Evolutionary conservation across 2,797 vertebrate genomes (phyloP).

Genomic region (Eulemur albifrons): DNA sequence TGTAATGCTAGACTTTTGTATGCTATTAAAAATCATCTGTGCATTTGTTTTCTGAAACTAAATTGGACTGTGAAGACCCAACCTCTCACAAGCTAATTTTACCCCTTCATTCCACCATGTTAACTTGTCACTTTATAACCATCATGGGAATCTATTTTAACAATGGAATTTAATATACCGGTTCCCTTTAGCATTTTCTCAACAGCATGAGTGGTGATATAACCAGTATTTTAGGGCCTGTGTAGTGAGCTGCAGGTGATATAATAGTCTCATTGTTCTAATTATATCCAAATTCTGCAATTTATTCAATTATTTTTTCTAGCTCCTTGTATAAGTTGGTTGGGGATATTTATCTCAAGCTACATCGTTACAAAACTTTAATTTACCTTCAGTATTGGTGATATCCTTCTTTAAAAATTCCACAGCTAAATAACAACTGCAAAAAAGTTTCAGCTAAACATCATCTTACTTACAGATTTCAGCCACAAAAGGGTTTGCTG

Average conservation of each 20-base stretch:
- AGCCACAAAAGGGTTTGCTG: not conserved
- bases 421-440: not conserved
- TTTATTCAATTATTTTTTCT: not conserved
- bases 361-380: slow-evolving; percentile 25
- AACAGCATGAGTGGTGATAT: not conserved
- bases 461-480: not conserved
- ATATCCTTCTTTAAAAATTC: not conserved
- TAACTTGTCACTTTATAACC: not conserved
- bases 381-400: not conserved
- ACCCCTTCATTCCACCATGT: not conserved
- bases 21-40: not conserved
- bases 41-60: not conserved
- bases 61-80: not conserved
- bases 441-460: not conserved
- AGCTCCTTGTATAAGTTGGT: not conserved
- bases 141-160: not conserved
- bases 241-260: not conserved
- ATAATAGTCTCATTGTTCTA: not conserved
- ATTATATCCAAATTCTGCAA: not conserved
- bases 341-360: not conserved
- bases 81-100: not conserved
- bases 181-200: not conserved
- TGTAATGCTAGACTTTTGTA: not conserved
- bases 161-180: not conserved
- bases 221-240: not conserved